A percentile compares a stretch with the other conserved stretches of the same genome.
phyloP scores from a whole-genome alignment of 2,113 vertebrate species.

The Cardinalis cardinalis region DNA sequence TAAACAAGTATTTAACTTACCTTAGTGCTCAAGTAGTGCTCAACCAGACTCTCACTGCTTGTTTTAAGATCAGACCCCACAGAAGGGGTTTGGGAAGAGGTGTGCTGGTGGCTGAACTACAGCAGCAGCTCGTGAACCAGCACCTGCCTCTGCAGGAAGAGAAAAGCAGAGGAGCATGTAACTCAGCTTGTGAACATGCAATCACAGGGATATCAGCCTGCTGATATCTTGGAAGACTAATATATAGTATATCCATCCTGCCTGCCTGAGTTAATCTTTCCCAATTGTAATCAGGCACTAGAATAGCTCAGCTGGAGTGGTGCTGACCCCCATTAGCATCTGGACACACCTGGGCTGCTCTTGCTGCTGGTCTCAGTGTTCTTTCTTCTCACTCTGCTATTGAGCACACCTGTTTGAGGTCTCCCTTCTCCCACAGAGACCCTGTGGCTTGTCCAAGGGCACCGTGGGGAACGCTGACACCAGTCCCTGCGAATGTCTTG shows the following conservation, averaged over 20 bases:
- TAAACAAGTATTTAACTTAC: not conserved
- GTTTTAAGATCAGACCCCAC: not conserved
- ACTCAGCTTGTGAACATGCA: not conserved
- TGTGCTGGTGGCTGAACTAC: not conserved
- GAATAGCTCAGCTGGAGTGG: not conserved
- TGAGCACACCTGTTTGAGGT: not conserved
- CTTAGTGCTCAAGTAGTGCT: not conserved
- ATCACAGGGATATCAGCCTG: not conserved
- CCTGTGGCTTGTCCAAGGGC: not conserved
- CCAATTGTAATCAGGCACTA: not conserved
- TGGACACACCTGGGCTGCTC: not conserved
- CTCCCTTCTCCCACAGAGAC: not conserved
- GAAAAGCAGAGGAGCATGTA: not conserved
- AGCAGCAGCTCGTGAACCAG: not conserved
- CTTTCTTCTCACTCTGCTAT: not conserved
- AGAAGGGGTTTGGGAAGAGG: not conserved
- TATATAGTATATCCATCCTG: not conserved
- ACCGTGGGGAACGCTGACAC: rapidly evolving
- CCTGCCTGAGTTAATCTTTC: not conserved
- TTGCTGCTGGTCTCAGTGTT: not conserved
- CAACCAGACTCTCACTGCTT: not conserved
- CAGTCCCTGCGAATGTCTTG: not conserved
- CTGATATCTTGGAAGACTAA: not conserved
- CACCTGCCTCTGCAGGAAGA: not conserved
- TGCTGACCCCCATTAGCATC: not conserved